phyloP scores from a whole-genome alignment of 2,113 vertebrate genomes.

The Cephalophus harveyi region DNA sequence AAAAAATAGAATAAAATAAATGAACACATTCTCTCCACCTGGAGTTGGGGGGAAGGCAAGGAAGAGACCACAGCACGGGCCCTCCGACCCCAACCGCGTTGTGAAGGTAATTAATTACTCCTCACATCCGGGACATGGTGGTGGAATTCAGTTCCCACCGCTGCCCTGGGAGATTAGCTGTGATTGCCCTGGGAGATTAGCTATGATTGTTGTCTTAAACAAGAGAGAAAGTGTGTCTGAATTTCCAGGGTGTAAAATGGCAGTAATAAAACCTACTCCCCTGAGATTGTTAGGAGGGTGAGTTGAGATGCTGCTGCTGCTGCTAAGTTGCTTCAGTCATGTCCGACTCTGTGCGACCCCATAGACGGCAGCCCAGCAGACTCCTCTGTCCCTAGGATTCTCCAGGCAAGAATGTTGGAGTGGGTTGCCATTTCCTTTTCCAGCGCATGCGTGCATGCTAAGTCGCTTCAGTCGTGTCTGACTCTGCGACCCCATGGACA shows the following conservation, averaged over 20 bases:
- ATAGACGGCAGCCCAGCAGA: not conserved
- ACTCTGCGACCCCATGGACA: not conserved
- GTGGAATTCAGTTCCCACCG: not conserved
- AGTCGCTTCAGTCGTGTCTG: not conserved
- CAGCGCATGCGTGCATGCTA: not conserved
- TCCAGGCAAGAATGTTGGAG: not conserved
- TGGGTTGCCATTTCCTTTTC: not conserved
- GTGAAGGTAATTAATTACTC: accelerated
- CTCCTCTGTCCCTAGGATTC: not conserved
- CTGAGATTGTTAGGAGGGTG: not conserved
- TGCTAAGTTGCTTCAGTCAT: not conserved
- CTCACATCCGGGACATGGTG: accelerated
- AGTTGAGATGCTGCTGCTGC: not conserved
- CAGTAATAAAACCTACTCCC: too few relatives aligned
- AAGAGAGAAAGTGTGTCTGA: not conserved
- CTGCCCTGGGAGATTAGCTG: not conserved
- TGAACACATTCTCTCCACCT: not conserved
- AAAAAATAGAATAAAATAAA: not conserved
- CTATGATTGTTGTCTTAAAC: not conserved
- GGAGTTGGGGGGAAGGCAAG: not conserved
- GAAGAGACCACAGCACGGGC: accelerated
- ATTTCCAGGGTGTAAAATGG: not conserved
- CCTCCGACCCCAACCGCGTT: not conserved
- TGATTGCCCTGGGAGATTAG: not conserved
- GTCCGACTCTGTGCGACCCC: not conserved